These are phyloP conservation scores for Gymnobelideus leadbeateri DNA, from an alignment of 2,113 vertebrate species.

Conservation along the genomic window DNA sequence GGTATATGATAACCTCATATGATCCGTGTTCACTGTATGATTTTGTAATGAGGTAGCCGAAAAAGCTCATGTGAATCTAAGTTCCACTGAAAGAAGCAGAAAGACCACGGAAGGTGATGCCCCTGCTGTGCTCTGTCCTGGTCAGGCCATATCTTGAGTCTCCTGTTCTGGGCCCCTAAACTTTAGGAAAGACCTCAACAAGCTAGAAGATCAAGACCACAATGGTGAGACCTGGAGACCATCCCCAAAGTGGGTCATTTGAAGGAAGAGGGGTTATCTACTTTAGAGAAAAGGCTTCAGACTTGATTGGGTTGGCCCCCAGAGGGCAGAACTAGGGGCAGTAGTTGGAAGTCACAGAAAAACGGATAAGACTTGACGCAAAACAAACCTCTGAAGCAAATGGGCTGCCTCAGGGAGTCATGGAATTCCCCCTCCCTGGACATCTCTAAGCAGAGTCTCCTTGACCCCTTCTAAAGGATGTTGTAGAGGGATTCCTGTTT, in stretches of 20 bases:
- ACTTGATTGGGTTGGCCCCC: not conserved
- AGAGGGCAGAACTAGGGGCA: not conserved
- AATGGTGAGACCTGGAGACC: not conserved
- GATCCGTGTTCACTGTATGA: not conserved
- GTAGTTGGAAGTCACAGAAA: not conserved
- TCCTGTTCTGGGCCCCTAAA: not conserved
- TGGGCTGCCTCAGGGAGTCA: not conserved
- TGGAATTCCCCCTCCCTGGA: not conserved
- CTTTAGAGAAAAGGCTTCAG: not conserved
- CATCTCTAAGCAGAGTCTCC: not conserved
- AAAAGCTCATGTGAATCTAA: not conserved
- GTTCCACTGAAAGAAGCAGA: not conserved
- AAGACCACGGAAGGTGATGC: not conserved
- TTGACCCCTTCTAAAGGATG: not conserved
- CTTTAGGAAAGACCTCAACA: not conserved
- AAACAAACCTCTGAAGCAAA: not conserved
- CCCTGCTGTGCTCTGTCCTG: not conserved
- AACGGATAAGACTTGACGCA: not conserved
- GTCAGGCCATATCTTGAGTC: not conserved
- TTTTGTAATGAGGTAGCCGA: not conserved
- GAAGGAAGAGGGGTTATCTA: not conserved
- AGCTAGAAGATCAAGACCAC: no score
- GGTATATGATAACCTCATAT: not conserved
- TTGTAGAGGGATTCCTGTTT: not conserved
- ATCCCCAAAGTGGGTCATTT: not conserved